Base-by-base conservation (phyloP, 1,140 invertebrate genomes). In the Megathymus violae region DNA sequence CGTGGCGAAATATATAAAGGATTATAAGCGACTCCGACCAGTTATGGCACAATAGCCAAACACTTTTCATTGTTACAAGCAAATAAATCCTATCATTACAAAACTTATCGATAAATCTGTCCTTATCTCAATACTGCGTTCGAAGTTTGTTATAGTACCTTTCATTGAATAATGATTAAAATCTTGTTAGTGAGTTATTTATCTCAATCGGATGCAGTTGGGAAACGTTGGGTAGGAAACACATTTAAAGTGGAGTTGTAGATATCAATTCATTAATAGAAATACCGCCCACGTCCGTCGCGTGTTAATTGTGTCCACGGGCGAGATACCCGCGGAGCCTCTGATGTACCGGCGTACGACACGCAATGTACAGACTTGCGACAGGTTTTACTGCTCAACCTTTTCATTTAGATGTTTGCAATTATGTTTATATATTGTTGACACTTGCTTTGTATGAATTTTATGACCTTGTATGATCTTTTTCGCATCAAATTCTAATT, bases 191-290 rank as follows among this genome's bases (percentile, higher is more conserved):
- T 10, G 13, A 1, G 38, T 54, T 43, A 54, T 54, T 54, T 54
- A 54, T 54, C 51, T 67, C 48, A 67, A 67, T 67, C 36, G 62
- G 52, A 59, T 48, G 31, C 38, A 25, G 43, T 51, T 31, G 58
- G 59, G 64, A 50, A 67, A 62, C 40, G 34, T 16, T 27, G 38
- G 58, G 50, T 52, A 52, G 59, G 38, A 62, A 67, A 67, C 41
- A 16, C 17, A 51, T 59, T 64, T 67, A 67, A 47, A 59, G 31
- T 51, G 38, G 14, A 43, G 27, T 52, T 14, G 17, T 52, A 16
- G 17, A 52, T 52, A 40, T 52, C 36, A 52, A 52, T 52, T 52
- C 50, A 52, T 52, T 52, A 52, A 52, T 52, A 52, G 50, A 52
- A 52, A 41, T 52, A 50, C 50, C 50, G 50, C 50, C 50, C 50